Evolutionary conservation across 1,140 invertebrate genomes (phyloP), one percentile per base, ranked within the genome.

Genomic region (Elymnias hypermnestra): DNA sequence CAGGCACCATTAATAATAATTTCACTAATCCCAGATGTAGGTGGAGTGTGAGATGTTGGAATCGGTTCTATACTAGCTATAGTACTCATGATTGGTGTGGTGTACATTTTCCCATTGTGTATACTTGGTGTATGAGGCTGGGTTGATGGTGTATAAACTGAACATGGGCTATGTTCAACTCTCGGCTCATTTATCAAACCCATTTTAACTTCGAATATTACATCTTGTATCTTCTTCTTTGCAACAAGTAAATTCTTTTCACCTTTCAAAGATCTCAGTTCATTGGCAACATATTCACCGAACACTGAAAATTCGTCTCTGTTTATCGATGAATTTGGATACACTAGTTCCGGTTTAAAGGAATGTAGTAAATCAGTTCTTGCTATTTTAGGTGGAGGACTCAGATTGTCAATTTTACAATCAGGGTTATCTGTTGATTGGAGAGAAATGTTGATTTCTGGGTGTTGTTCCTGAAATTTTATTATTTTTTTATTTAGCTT

Each of bases 171-270:
- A 23, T 71, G 72, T 12, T 81, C 72, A 3, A 46, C 12, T 37
- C 66, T 53, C n/a, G 59, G 53, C 21, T 85, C 82, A 56, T 50
- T 61, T 8, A 83, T 79, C 63, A 78, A 74, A 13, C 73, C 73
- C 78, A 85, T 83, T 70, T 83, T 85, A 0, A 85, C 77, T 55
- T 85, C 82, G 72, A 83, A 85, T 66, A 85, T 85, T 9, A 76
- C 69, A 70, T 85, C 78, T 53, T 82, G 78, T 37, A 85, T 85
- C 35, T 82, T 85, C 40, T 85, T 85, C 46, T 85, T 85, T 6
- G 77, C 75, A 8, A 85, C 70, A 7, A 85, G 47, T 28, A 83
- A 43, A 31, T 83, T 83, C 40, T 79, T 83, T 45, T 85, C 82
- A 5, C 77, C 75, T 59, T 85, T 85, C 2, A 85, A 45, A 8